Conservation (phyloP, 2,113 vertebrate genomes). For the Crotophaga sulcirostris region DNA sequence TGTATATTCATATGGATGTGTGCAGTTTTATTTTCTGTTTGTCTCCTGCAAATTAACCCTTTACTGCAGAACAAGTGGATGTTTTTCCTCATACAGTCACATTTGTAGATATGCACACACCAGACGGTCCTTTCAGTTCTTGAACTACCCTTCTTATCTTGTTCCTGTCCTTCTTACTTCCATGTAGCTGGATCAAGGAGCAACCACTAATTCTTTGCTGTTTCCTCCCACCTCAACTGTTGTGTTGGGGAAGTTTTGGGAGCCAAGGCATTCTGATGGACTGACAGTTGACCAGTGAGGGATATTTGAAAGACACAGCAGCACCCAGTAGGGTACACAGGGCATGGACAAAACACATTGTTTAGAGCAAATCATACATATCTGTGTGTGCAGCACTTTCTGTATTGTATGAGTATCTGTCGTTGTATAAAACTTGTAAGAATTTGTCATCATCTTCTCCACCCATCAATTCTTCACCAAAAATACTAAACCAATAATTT, state of each 20-base stretch:
- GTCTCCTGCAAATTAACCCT: not conserved
- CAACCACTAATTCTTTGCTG: not conserved
- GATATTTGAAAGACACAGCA: not conserved
- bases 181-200: not conserved
- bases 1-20: not conserved
- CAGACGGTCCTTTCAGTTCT: not conserved
- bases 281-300: not conserved
- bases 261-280: not conserved
- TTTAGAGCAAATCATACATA: not conserved
- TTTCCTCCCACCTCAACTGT: not conserved
- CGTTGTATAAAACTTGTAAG: not conserved
- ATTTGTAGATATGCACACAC: not conserved
- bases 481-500: constrained; percentile 37
- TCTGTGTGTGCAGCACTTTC: not conserved
- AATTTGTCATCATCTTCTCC: not conserved
- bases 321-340: not conserved
- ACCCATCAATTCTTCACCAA: not conserved
- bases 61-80: not conserved
- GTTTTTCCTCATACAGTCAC: not conserved
- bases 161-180: not conserved
- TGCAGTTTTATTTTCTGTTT: not conserved
- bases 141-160: not conserved
- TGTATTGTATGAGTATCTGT: not conserved
- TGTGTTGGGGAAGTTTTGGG: not conserved
- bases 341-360: not conserved